phyloP scores from a whole-genome alignment of 2,797 vertebrate genomes.

The Pangasius macronema region DNA sequence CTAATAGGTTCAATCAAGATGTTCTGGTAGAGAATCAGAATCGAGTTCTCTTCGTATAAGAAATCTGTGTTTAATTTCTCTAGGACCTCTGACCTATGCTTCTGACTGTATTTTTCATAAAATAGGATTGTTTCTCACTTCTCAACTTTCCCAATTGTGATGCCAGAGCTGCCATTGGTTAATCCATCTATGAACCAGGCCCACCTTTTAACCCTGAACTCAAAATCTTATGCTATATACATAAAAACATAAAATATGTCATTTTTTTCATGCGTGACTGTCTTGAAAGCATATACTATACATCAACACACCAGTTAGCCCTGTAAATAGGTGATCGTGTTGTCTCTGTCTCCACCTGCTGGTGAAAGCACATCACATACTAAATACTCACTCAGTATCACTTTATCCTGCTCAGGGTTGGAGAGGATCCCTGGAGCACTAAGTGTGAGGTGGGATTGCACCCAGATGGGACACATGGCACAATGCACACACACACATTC shows the following conservation, averaged over 20 bases:
- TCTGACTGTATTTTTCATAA: not conserved
- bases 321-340: not conserved
- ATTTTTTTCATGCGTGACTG: not conserved
- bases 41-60: not conserved
- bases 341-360: constrained; percentile 52
- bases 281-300: not conserved
- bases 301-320: not conserved
- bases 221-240: not conserved
- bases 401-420: not conserved
- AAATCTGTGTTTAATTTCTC: not conserved
- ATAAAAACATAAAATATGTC: not conserved
- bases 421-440: not conserved
- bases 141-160: not conserved
- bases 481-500: not conserved
- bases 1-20: not conserved
- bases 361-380: not conserved
- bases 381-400: not conserved
- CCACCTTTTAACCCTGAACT: not conserved
- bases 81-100: not conserved
- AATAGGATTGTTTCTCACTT: not conserved
- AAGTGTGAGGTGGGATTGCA: not conserved
- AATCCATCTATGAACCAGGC: not conserved
- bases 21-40: not conserved
- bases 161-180: not conserved
- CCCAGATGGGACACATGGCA: not conserved